Base-by-base conservation (phyloP, 1,140 invertebrate species). In the Drosophila fuyamai region DNA sequence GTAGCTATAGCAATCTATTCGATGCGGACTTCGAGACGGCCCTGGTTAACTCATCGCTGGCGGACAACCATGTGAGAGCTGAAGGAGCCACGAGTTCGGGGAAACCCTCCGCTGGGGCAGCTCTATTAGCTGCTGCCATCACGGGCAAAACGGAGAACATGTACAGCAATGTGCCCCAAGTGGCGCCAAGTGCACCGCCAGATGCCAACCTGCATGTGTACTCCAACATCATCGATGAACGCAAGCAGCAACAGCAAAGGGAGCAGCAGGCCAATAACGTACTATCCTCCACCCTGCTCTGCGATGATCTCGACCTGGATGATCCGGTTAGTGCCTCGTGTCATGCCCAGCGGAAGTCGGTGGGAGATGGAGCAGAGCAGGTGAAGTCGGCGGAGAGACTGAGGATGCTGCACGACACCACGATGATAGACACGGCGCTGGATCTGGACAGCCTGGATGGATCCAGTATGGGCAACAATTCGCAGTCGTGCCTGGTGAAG, bases 381-480 rank as follows among this genome's bases (percentile, higher is more conserved):
- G 60, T 54, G 9, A 89, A 89, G 53, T 83, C 93, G 71, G 95
- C 95, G 1, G 96, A 95, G 82, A 94, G 95, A 73, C 93, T 97
- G 79, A 93, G 95, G 74, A 92, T 97, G 68, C 93, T 97, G 60
- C 96, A 96, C 79, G 96, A 97, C 91, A 96, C 96, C 13, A 97
- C 96, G 6, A 97, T 97, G 96, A 97, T 97, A 81, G 96, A 97
- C 81, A 96, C 96, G 27, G 96, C 96, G 9, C 93, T 97, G 58
- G 97, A 97, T 93, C 94, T 97, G 61, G 97, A 97, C 92, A 96
- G 96, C 62, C 93, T 96, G 56, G 96, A 92, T 50, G 92, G 90
- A 9, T 91, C 91, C 43, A 92, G 90, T 62, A 83, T 92, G 66
- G 92, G 91, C 51, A 92, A 92, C 61, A 92, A 65, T 56, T 92